Evolutionary conservation across 1,140 invertebrate species (phyloP).

Genomic region (Anagrus nilaparvatae): DNA sequence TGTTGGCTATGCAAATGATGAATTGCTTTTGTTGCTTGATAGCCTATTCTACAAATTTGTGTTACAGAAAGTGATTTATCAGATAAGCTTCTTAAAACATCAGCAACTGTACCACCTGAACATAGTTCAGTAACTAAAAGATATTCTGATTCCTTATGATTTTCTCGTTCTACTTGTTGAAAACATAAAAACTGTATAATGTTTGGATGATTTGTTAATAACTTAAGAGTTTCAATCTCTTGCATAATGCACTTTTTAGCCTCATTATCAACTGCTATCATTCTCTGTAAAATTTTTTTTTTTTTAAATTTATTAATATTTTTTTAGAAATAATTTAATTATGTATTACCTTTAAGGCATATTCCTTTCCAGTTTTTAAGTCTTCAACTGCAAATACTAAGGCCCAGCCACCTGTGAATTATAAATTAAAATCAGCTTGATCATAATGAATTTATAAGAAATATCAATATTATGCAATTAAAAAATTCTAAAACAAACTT

Average conservation of each 20-base stretch:
- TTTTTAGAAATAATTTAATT: conserved; percentile 11
- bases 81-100: conserved; percentile 58
- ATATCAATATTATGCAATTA: no score
- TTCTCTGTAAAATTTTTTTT: conserved; percentile 41
- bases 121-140: conserved; percentile 63
- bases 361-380: conserved; percentile 73
- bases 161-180: conserved; percentile 52
- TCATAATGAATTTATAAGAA: no score
- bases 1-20: conserved; percentile 87
- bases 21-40: conserved; percentile 82
- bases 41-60: conserved; percentile 80
- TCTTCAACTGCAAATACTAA: conserved; percentile 91
- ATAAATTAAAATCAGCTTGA: conserved; percentile 2
- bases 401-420: conserved; percentile 76
- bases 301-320: background rate
- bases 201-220: conserved; percentile 67
- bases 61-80: conserved; percentile 56
- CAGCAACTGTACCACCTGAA: conserved; percentile 67
- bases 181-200: conserved; percentile 70
- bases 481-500: no score
- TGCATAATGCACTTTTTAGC: conserved; percentile 65
- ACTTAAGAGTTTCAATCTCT: conserved; percentile 70
- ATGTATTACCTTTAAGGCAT: conserved; percentile 67
- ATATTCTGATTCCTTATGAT: conserved; percentile 56
- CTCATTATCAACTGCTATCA: conserved; percentile 69